A percentile compares a stretch with the other conserved stretches of the same genome.
Evolutionary conservation across 1,140 invertebrate genomes (phyloP).

Genomic region (Adelges cooleyi): DNA sequence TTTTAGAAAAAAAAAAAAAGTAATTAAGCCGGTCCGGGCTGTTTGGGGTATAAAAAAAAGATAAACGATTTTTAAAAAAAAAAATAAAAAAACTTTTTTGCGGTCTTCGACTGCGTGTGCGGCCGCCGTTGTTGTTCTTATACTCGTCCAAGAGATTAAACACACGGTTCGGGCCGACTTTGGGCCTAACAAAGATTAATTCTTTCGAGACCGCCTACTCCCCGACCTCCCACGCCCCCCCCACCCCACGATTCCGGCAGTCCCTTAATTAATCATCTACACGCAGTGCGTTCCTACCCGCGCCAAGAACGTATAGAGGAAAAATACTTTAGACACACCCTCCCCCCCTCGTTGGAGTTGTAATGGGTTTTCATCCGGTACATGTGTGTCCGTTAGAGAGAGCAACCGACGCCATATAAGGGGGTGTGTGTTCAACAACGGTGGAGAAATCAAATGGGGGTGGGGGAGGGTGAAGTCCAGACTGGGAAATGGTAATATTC

Average conservation of each 20-base stretch:
- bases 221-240: not conserved
- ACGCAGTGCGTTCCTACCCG: not conserved
- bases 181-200: conserved; percentile 29
- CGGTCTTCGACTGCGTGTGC: conserved; percentile 17
- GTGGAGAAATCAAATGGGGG: not conserved
- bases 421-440: not conserved
- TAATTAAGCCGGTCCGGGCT: conserved; percentile 23
- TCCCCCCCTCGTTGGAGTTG: too few relatives aligned
- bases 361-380: conserved; percentile 4
- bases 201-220: conserved; percentile 18
- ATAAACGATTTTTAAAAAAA: conserved; percentile 18
- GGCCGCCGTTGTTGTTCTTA: not conserved
- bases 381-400: not conserved
- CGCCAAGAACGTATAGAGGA: not conserved
- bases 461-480: not conserved
- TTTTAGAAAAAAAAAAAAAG: conserved; percentile 13
- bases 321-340: not conserved
- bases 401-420: not conserved
- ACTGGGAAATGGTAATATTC: conserved; percentile 4
- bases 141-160: conserved; percentile 27
- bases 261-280: conserved; percentile 23
- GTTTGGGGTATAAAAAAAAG: conserved; percentile 5
- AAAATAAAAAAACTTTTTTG: conserved; percentile 17
- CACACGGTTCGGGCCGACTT: conserved; percentile 14
- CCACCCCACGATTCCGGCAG: not conserved